These are phyloP conservation scores for Athripsodes cinereus DNA, from an alignment of 2,888 invertebrate species.

Conservation along the genomic window DNA sequence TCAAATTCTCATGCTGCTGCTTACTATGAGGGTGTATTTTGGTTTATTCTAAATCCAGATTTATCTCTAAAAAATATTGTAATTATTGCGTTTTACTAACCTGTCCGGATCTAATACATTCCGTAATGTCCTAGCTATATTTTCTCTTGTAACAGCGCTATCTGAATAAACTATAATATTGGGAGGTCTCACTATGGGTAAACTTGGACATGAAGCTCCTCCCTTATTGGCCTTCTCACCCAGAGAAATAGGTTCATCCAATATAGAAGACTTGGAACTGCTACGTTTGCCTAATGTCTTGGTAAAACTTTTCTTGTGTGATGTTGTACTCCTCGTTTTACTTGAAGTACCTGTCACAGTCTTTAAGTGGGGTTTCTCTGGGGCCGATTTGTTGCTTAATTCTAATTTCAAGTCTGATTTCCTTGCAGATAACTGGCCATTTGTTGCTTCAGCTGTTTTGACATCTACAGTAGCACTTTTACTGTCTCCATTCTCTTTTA, in stretches of 20 bases:
- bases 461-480: not conserved
- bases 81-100: conserved; percentile 36
- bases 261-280: conserved; percentile 23
- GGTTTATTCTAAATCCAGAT: not conserved
- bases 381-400: conserved; percentile 20
- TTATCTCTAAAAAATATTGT: not conserved
- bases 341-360: conserved; percentile 17
- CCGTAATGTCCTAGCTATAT: conserved; percentile 63
- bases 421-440: conserved; percentile 5
- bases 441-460: not conserved
- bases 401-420: conserved; percentile 27
- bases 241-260: conserved; percentile 23
- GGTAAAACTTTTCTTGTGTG: conserved; percentile 21
- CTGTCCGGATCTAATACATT: conserved; percentile 65
- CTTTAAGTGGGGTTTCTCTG: conserved; percentile 22
- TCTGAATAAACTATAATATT: conserved; percentile 80
- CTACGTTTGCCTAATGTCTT: conserved; percentile 24
- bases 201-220: conserved; percentile 25
- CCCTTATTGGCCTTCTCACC: conserved; percentile 22
- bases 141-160: conserved; percentile 66
- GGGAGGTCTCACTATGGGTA: conserved; percentile 41
- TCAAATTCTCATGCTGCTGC: too few species aligned
- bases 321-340: conserved; percentile 16
- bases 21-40: too few species aligned
- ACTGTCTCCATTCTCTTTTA: not conserved